Conservation (phyloP, 2,113 vertebrate species). For the Spheniscus mendiculus region DNA sequence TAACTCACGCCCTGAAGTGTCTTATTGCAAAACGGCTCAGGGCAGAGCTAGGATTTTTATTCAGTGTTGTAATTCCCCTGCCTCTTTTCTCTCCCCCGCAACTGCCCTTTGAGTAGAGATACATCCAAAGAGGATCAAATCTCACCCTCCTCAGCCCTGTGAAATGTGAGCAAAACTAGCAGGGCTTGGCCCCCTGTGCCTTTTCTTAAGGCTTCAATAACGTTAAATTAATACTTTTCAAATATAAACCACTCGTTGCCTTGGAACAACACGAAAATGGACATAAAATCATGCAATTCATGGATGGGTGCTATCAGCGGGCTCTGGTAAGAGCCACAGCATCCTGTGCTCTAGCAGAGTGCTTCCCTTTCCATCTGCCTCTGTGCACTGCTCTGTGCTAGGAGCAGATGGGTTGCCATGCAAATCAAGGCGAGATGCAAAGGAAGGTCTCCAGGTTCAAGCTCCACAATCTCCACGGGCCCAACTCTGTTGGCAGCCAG, state of each 20-base stretch:
- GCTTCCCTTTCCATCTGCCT: neutral
- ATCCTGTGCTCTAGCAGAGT: neutral
- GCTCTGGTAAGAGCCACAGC: neutral
- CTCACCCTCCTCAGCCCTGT: neutral
- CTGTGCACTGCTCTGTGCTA: fast-evolving
- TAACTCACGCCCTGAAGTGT: conserved; percentile 8
- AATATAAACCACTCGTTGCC: conserved; percentile 6
- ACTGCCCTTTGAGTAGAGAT: neutral
- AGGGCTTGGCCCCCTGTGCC: neutral
- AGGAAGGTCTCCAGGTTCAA: neutral
- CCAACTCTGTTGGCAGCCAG: neutral
- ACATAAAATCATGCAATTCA: neutral
- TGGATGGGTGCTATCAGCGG: fast-evolving
- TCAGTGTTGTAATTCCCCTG: conserved; percentile 12
- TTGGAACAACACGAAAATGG: neutral
- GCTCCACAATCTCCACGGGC: fast-evolving
- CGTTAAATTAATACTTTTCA: neutral
- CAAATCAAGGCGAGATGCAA: fast-evolving
- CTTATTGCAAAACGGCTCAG: neutral
- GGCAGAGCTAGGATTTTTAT: neutral
- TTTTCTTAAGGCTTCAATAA: neutral
- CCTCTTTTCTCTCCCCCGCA: neutral
- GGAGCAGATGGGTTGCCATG: neutral
- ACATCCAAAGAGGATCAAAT: conserved; percentile 24
- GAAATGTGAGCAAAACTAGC: neutral